Conservation (phyloP, 1,140 invertebrate species). For the Caerostris darwini region DNA sequence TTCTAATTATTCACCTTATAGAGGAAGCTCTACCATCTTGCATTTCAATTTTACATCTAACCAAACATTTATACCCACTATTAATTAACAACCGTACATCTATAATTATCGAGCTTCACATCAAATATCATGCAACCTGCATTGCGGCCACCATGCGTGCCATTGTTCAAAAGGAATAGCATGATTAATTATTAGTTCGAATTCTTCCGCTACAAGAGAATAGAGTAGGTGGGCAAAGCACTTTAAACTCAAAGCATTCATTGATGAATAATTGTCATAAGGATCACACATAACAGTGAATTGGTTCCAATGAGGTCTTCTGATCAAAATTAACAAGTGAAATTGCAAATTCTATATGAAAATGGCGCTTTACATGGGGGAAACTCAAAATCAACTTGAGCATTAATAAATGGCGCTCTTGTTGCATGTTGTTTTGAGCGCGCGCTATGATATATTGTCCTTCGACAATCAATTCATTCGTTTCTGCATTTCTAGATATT, state of each 20-base stretch:
- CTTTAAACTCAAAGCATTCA: neutral
- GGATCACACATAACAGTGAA: neutral
- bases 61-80: neutral
- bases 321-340: conserved; percentile 25
- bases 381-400: neutral
- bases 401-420: neutral
- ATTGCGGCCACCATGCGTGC: too few species aligned
- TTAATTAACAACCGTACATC: neutral
- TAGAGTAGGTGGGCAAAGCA: neutral
- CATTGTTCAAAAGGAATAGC: conserved; percentile 20
- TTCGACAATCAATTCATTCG: neutral
- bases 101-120: conserved; percentile 12
- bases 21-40: neutral
- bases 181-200: conserved; percentile 17
- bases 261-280: conserved; percentile 26
- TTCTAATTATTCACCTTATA: neutral
- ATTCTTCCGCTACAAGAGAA: neutral
- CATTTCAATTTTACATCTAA: neutral
- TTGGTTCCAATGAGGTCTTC: conserved; percentile 17
- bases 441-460: neutral
- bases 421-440: neutral
- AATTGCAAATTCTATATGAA: conserved; percentile 33
- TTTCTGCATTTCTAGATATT: neutral
- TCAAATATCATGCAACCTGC: conserved; percentile 7
- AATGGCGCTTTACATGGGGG: neutral